These are phyloP conservation scores for Ceraclea dissimilis DNA, from an alignment of 2,888 invertebrate genomes.

Conservation along the genomic window DNA sequence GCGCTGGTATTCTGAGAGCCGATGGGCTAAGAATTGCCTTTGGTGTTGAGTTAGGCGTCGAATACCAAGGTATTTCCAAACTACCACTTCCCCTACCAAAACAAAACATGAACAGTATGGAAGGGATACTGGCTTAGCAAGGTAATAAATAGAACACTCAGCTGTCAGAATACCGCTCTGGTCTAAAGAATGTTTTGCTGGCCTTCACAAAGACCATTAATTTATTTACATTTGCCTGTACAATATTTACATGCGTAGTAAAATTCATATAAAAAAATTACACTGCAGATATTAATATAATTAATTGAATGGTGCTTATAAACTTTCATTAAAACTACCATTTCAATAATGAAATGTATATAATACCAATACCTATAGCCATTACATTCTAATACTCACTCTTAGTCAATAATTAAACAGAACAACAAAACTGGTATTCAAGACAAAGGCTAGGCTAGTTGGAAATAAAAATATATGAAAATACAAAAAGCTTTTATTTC, in stretches of 20 bases:
- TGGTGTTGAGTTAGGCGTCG: no score
- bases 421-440: neutral
- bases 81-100: no score
- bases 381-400: neutral
- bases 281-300: slow-evolving; percentile 7
- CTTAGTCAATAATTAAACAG: neutral
- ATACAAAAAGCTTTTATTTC: slow-evolving; percentile 6
- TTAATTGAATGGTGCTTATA: slow-evolving; percentile 8
- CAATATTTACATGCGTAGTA: slow-evolving; percentile 21
- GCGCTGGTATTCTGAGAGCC: no score
- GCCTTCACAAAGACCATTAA: no score
- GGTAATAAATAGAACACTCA: no score
- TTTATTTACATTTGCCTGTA: slow-evolving; percentile 24
- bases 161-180: no score
- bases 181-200: no score
- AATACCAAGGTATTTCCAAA: no score
- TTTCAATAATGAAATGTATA: slow-evolving; percentile 11
- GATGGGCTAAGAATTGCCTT: no score
- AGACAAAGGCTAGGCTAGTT: neutral
- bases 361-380: no score
- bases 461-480: slow-evolving; percentile 13
- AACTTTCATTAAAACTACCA: slow-evolving; percentile 9
- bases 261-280: slow-evolving; percentile 15
- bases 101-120: no score
- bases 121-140: no score